These are phyloP conservation scores for Remorina albescens DNA, from an alignment of 2,797 vertebrate species.

Conservation along the genomic window DNA sequence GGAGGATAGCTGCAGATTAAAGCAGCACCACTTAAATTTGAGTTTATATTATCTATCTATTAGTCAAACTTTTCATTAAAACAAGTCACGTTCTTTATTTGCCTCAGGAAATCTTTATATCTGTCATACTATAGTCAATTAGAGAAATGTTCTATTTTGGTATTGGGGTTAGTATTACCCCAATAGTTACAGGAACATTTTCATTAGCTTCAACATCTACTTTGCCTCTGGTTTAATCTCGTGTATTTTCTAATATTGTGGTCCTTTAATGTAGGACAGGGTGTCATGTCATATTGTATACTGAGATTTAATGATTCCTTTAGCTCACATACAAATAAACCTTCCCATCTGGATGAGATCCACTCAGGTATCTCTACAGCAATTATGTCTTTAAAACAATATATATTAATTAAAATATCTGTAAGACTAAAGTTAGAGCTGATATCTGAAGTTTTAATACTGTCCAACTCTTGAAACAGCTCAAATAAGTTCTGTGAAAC, in stretches of 20 bases:
- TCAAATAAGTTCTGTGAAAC: conserved; percentile 29
- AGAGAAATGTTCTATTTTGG: conserved; percentile 18
- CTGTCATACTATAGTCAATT: conserved; percentile 8
- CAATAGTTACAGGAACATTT: background rate
- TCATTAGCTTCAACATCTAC: background rate
- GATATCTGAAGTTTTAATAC: conserved; percentile 18
- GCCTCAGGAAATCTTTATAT: conserved; percentile 22
- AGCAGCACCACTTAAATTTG: background rate
- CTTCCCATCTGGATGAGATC: background rate
- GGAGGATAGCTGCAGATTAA: background rate
- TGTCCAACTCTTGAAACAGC: conserved; percentile 47
- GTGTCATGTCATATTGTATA: background rate
- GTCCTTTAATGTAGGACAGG: background rate
- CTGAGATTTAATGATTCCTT: background rate
- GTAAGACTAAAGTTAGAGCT: background rate
- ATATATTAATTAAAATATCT: too few relatives aligned
- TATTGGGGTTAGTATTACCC: conserved; percentile 1
- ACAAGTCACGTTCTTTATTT: conserved; percentile 9
- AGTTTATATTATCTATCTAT: background rate
- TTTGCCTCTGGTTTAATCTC: background rate
- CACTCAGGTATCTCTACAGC: background rate
- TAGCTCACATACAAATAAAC: background rate
- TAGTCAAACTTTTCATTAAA: conserved; percentile 14
- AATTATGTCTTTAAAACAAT: background rate
- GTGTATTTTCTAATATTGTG: background rate